Evolutionary conservation across 1,140 invertebrate genomes (phyloP).

Genomic region (Episyrphus balteatus): DNA sequence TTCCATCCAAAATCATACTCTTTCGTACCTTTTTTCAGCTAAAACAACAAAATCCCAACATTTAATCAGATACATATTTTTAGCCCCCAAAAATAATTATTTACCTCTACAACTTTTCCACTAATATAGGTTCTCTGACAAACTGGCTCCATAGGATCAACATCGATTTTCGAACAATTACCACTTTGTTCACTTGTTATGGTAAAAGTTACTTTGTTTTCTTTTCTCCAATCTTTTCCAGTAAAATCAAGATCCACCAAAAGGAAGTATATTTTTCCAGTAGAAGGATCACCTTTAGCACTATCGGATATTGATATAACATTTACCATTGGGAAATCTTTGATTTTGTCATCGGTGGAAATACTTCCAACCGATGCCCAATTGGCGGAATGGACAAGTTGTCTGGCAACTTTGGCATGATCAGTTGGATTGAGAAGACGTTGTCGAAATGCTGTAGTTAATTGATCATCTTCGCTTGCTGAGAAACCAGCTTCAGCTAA

Average conservation of each 20-base stretch:
- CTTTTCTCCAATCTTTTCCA: constrained; percentile 51
- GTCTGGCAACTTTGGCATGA: constrained; percentile 37
- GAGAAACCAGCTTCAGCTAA: constrained; percentile 14
- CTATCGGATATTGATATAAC: constrained; percentile 67
- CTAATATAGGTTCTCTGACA: constrained; percentile 63
- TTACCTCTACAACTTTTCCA: constrained; percentile 56
- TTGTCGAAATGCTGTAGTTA: constrained; percentile 15
- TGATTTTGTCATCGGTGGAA: constrained; percentile 47
- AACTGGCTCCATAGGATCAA: constrained; percentile 69
- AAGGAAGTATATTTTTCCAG: constrained; percentile 66
- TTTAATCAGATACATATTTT: too few species aligned
- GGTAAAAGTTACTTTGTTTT: constrained; percentile 53
- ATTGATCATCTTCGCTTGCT: constrained; percentile 12
- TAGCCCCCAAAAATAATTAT: too few species aligned
- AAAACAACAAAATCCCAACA: too few species aligned
- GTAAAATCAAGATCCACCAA: constrained; percentile 65
- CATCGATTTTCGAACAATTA: constrained; percentile 50
- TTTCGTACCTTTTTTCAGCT: constrained; percentile 46
- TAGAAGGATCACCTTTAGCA: constrained; percentile 42
- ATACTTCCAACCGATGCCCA: constrained; percentile 66
- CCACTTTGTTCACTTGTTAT: constrained; percentile 55
- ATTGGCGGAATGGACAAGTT: constrained; percentile 43
- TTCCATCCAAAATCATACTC: constrained; percentile 50
- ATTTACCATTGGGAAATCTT: constrained; percentile 61
- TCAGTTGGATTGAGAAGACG: constrained; percentile 6